Evolutionary conservation across 1,140 invertebrate species (phyloP), one percentile per base, ranked within the genome.

Genomic region (Argopecten irradians): DNA sequence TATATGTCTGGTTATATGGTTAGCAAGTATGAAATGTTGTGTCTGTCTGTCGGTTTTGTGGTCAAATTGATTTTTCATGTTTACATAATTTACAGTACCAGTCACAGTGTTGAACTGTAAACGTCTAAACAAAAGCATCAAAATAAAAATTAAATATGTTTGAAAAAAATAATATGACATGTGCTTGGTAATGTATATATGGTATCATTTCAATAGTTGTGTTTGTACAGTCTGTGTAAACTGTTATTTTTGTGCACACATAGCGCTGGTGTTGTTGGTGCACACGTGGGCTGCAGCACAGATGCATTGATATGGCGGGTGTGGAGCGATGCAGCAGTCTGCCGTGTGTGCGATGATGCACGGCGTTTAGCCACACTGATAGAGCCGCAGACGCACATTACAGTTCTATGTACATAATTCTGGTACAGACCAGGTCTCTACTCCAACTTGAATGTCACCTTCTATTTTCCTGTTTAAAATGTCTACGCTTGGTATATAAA

Each of bases 61-160:
- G 55, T 71, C 55, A 71, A 71, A 71, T 71, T 71, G 55, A 71
- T 71, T 71, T 71, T 71, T 71, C 55, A 71, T 71, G 55, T 71
- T 71, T 71, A 28, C 55, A 71, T 71, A 71, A 71, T 71, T 71
- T 28, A 28, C 55, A 28, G 55, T 11, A 28, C 55, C 55, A 71
- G 55, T 28, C 22, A 71, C n/a, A 1, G 55, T 71, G 55, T 71
- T 71, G 55, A 71, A 71, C 55, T 28, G 22, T 28, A 16, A 71
- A 22, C 28, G 55, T 71, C 55, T 71, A 71, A 71, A 71, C 22
- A 71, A 71, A 28, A 71, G 55, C n/a, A 71, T 71, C 8, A n/a
- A 71, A 28, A 71, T 71, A 28, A 71, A n/a, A 71, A 71, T 71
- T 28, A 71, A 71, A 71, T 71, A 3, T 71, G 28, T 71, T 28